A percentile compares a stretch with the other conserved stretches of the same genome.
Evolutionary conservation across 2,113 vertebrate species (phyloP).

Genomic region (Amphiprion percula): DNA sequence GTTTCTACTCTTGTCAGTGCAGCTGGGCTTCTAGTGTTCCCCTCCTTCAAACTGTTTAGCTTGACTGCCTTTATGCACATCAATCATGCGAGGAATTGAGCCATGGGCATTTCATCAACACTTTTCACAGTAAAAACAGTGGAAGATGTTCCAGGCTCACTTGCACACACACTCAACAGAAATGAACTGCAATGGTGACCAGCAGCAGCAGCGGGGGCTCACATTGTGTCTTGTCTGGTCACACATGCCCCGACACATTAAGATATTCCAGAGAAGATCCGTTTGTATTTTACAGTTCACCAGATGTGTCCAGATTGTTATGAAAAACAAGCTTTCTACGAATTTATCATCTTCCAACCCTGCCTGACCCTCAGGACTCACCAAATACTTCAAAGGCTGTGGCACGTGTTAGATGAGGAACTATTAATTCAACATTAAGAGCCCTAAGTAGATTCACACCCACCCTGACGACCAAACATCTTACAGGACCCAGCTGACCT

Average conservation of each 20-base stretch:
- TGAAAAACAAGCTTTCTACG: conserved; percentile 58
- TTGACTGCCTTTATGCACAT: conserved; percentile 69
- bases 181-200: conserved; percentile 53
- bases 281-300: conserved; percentile 68
- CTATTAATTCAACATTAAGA: conserved; percentile 28
- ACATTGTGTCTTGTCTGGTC: conserved; percentile 54
- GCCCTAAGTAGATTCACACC: conserved; percentile 25
- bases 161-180: conserved; percentile 56
- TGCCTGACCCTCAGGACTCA: conserved; percentile 25
- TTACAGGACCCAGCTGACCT: conserved; percentile 14
- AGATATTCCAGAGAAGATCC: conserved; percentile 67
- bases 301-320: conserved; percentile 71
- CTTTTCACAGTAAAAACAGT: conserved; percentile 57
- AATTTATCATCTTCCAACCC: conserved; percentile 58
- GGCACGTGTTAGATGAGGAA: conserved; percentile 41
- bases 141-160: conserved; percentile 61
- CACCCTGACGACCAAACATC: background rate
- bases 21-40: conserved; percentile 73
- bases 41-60: conserved; percentile 79
- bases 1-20: conserved; percentile 58
- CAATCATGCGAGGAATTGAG: conserved; percentile 66
- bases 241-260: conserved; percentile 70
- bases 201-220: conserved; percentile 49
- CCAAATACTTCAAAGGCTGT: conserved; percentile 49
- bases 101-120: conserved; percentile 59